Percentiles rank a stretch among this genome's conserved stretches.
Evolutionary conservation across 2,797 vertebrate species (phyloP).

Genomic region (Pipistrellus pipistrellus): DNA sequence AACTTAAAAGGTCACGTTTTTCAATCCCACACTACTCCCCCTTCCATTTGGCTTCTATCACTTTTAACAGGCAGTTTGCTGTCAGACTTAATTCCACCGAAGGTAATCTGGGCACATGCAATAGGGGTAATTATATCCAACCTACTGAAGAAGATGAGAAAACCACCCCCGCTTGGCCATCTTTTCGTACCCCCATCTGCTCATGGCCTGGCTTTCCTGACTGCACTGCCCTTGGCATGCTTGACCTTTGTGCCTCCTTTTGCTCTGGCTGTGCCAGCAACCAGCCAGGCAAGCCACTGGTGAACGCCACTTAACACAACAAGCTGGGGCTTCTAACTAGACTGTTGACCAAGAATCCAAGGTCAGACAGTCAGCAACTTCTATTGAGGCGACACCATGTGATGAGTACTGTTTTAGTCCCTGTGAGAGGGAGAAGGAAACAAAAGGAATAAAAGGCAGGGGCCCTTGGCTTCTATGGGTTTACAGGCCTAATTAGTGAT

Average conservation of each 20-base stretch:
- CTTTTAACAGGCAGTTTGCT: constrained; percentile 65
- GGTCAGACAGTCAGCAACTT: constrained; percentile 73
- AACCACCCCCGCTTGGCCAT: background rate
- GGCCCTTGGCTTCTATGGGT: constrained; percentile 44
- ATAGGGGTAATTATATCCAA: constrained; percentile 64
- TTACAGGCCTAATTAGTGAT: constrained; percentile 73
- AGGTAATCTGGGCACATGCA: constrained; percentile 62
- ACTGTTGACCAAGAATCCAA: constrained; percentile 71
- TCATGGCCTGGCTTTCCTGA: constrained; percentile 56
- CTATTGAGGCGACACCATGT: constrained; percentile 10
- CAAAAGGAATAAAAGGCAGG: constrained; percentile 67
- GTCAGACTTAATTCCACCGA: constrained; percentile 64
- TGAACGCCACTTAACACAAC: constrained; percentile 62
- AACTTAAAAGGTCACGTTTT: constrained; percentile 65
- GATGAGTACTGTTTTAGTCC: background rate
- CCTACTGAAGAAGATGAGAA: constrained; percentile 53
- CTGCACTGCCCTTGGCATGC: constrained; percentile 58
- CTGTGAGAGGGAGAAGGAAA: constrained; percentile 45
- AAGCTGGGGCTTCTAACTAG: constrained; percentile 43
- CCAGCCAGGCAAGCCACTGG: constrained; percentile 3
- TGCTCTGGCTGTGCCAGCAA: constrained; percentile 22
- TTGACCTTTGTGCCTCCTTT: constrained; percentile 4
- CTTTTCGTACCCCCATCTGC: constrained; percentile 46
- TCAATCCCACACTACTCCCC: background rate
- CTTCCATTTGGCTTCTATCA: constrained; percentile 43